A percentile compares a stretch with the other conserved stretches of the same genome.
Evolutionary conservation across 2,888 invertebrate species (phyloP).

Genomic region (Ashinkailepas kermadecensis): DNA sequence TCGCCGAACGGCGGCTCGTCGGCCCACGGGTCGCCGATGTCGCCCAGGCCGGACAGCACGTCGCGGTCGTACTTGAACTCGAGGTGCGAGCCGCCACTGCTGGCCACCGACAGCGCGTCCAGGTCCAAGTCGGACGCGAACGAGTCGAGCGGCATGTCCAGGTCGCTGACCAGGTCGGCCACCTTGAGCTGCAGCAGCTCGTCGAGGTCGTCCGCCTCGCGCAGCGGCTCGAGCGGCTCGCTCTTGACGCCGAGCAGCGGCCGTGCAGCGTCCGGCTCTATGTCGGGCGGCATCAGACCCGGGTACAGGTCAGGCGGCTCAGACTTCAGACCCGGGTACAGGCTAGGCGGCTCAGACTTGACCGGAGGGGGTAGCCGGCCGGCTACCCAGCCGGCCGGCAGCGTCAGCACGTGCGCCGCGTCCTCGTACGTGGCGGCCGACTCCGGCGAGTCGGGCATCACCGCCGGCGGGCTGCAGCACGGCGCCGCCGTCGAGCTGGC

Average conservation of each 20-base stretch:
- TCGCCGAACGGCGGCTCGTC: slow-evolving; percentile 9
- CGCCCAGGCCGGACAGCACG: slow-evolving; percentile 27
- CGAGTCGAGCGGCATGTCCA: slow-evolving; percentile 33
- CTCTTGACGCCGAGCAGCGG: neutral
- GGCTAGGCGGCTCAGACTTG: neutral
- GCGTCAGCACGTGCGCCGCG: too few species aligned
- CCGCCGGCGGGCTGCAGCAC: slow-evolving; percentile 30
- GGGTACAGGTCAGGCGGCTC: neutral
- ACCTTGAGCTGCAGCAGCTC: slow-evolving; percentile 20
- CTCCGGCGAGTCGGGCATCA: slow-evolving; percentile 34
- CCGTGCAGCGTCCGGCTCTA: neutral
- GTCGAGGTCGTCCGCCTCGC: slow-evolving; percentile 7
- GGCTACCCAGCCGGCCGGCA: too few species aligned
- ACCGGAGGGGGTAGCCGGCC: too few species aligned
- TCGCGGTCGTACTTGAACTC: slow-evolving; percentile 34
- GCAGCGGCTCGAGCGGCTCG: neutral
- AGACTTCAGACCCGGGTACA: neutral
- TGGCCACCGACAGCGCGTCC: slow-evolving; percentile 31
- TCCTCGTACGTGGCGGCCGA: slow-evolving; percentile 33
- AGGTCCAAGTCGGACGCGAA: slow-evolving; percentile 33
- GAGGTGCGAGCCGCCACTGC: slow-evolving; percentile 33
- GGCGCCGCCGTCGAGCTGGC: slow-evolving; percentile 31
- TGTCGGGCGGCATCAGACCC: neutral
- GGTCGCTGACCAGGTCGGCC: slow-evolving; percentile 25
- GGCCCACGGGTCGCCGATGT: slow-evolving; percentile 11